Percentiles rank a stretch among this genome's conserved stretches.
These are phyloP conservation scores for Nasonovia ribisnigri DNA, from an alignment of 2,888 invertebrate genomes.

Conservation along the genomic window DNA sequence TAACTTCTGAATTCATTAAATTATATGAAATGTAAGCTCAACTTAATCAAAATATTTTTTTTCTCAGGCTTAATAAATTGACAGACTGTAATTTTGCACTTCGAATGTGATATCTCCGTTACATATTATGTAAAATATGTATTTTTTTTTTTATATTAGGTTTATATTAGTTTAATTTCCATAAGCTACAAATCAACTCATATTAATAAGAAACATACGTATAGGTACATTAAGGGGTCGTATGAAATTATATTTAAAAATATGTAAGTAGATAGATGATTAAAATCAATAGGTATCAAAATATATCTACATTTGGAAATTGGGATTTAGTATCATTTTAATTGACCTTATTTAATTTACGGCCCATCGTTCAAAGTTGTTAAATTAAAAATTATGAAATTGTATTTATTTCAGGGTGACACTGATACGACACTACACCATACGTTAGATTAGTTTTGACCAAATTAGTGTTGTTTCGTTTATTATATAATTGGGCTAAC, in stretches of 20 bases:
- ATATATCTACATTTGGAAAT: not conserved
- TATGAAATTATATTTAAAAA: not conserved
- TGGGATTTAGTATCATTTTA: not conserved
- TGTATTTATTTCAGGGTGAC: not conserved
- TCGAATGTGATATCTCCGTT: not conserved
- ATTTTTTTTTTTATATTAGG: not conserved
- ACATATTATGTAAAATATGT: not conserved
- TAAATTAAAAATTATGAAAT: not conserved
- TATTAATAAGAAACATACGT: not conserved
- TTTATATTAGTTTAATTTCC: not conserved
- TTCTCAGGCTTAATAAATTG: not conserved
- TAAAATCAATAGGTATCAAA: too few relatives aligned
- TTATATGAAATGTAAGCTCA: not conserved
- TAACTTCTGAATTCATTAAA: not conserved
- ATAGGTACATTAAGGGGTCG: not conserved
- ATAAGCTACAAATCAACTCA: not conserved
- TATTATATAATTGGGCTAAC: not conserved
- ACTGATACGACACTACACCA: too few relatives aligned
- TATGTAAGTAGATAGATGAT: not conserved
- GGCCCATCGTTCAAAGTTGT: not conserved
- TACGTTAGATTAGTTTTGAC: not conserved
- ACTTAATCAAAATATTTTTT: not conserved
- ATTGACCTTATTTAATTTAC: not conserved
- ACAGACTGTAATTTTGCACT: not conserved
- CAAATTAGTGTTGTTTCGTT: not conserved